Conservation (phyloP, 2,113 vertebrate genomes). For the Vidua chalybeata region DNA sequence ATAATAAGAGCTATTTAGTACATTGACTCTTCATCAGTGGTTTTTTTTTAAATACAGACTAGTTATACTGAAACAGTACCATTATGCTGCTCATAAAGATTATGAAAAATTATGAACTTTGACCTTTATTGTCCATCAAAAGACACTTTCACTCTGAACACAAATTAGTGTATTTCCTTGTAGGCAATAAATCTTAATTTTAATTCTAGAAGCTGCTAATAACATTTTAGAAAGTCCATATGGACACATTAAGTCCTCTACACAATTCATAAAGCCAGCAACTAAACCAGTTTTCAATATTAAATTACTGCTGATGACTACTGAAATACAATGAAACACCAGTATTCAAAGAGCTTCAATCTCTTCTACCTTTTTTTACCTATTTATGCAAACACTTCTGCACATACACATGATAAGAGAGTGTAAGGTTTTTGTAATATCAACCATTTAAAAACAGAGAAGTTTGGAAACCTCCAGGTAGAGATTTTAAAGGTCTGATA, state of each 20-base stretch:
- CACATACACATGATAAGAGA: not conserved
- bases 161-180: slow-evolving; percentile 52
- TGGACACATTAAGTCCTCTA: slow-evolving; percentile 44
- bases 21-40: slow-evolving; percentile 19
- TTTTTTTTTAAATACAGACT: not conserved
- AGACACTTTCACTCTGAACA: slow-evolving; percentile 35
- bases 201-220: slow-evolving; percentile 66
- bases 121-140: slow-evolving; percentile 57
- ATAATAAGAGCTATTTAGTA: slow-evolving; percentile 52
- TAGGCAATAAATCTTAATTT: slow-evolving; percentile 60
- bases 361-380: not conserved
- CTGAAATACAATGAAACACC: not conserved
- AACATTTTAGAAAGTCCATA: slow-evolving; percentile 60
- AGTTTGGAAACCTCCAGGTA: not conserved
- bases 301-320: slow-evolving; percentile 4
- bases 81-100: slow-evolving; percentile 30
- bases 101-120: slow-evolving; percentile 40
- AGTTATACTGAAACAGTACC: slow-evolving; percentile 26
- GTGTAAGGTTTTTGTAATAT: not conserved
- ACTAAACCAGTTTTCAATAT: slow-evolving; percentile 41
- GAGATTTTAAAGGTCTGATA: not conserved
- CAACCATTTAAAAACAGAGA: not conserved
- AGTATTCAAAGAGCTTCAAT: not conserved
- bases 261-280: slow-evolving; percentile 54
- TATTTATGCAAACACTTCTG: not conserved